Conservation (phyloP, 1,140 invertebrate genomes). For the Metopolophium dirhodum region DNA sequence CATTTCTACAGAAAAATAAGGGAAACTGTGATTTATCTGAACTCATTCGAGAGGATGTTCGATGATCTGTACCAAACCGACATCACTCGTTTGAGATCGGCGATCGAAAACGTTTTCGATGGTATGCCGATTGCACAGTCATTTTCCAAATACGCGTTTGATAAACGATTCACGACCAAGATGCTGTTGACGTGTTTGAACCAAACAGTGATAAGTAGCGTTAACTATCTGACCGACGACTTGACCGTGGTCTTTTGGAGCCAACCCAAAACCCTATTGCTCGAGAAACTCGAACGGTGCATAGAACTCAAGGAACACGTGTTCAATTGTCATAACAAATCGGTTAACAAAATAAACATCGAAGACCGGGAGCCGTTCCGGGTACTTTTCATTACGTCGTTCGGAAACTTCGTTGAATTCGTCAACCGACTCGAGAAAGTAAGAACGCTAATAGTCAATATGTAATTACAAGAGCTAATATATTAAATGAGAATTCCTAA, state of each 20-base stretch:
- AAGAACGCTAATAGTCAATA: background rate
- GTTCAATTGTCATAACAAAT: background rate
- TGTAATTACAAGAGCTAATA: background rate
- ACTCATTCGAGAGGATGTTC: background rate
- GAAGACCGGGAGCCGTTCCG: background rate
- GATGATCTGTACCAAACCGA: background rate
- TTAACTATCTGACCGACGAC: background rate
- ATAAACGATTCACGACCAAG: background rate
- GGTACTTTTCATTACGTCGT: background rate
- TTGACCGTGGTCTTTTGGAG: background rate
- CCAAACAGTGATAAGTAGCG: background rate
- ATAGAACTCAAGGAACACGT: background rate
- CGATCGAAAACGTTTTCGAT: background rate
- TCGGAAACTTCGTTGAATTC: background rate
- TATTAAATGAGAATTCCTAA: background rate
- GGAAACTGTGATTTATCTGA: background rate
- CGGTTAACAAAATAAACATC: background rate
- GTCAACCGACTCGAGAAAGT: background rate
- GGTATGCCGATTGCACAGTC: background rate
- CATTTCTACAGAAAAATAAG: background rate
- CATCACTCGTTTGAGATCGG: background rate
- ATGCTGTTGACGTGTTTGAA: slow-evolving; percentile 20
- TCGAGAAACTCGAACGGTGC: slow-evolving; percentile 4
- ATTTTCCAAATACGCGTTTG: background rate
- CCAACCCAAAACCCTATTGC: background rate